Percentiles rank a stretch among this genome's conserved stretches.
phyloP scores from a whole-genome alignment of 2,888 invertebrate species.

The Diloba caeruleocephala region DNA sequence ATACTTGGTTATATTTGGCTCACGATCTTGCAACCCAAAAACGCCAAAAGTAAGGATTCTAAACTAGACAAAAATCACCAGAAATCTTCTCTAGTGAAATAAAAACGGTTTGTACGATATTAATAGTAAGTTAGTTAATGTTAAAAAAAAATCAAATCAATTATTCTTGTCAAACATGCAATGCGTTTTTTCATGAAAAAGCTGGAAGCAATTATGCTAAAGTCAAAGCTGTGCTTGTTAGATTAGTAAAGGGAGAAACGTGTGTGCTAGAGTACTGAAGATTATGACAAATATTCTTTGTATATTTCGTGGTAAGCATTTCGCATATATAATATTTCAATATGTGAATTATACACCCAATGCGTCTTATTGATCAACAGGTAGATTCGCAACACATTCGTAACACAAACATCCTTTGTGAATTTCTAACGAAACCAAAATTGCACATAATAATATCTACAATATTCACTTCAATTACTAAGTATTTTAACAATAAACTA shows the following conservation, averaged over 20 bases:
- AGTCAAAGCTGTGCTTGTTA: background rate
- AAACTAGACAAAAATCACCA: background rate
- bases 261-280: constrained; percentile 1
- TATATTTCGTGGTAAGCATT: constrained; percentile 10
- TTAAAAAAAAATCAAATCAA: too few relatives aligned
- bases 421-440: constrained; percentile 31
- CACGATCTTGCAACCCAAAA: too few relatives aligned
- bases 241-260: background rate
- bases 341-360: constrained; percentile 13
- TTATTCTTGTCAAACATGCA: too few relatives aligned
- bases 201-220: background rate
- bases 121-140: too few relatives aligned
- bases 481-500: constrained; percentile 24
- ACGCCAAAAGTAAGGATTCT: too few relatives aligned
- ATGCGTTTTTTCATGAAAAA: too few relatives aligned
- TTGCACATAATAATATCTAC: constrained; percentile 4
- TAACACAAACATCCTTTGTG: constrained; percentile 36
- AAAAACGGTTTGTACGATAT: too few relatives aligned
- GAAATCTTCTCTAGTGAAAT: background rate
- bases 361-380: constrained; percentile 20
- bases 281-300: background rate
- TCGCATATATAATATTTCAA: constrained; percentile 3
- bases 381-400: constrained; percentile 13
- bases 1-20: too few relatives aligned
- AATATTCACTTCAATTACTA: background rate